Percentiles rank a stretch among this genome's conserved stretches.
Conservation (phyloP, 2,113 vertebrate genomes). For the Oostethus manadensis region DNA sequence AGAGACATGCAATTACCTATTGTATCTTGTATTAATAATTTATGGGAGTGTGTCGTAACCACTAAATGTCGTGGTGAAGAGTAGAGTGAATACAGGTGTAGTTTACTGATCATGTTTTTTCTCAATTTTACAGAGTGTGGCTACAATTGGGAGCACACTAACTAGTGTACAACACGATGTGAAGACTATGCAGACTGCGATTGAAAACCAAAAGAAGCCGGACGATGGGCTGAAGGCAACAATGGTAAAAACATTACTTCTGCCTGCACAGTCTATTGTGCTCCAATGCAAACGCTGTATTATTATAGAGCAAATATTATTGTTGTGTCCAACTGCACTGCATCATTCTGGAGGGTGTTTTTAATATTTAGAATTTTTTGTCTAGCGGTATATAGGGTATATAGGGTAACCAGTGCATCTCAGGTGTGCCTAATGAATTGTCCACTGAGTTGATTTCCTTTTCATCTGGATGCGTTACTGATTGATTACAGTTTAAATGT, state of each 20-base stretch:
- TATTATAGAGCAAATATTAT: too few species aligned
- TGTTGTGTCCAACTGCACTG: too few species aligned
- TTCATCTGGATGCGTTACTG: background rate
- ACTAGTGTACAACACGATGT: slow-evolving; percentile 92
- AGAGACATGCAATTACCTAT: too few species aligned
- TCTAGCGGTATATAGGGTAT: too few species aligned
- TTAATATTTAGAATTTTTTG: too few species aligned
- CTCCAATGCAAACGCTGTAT: too few species aligned
- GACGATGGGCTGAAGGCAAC: slow-evolving; percentile 71
- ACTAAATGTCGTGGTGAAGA: too few species aligned
- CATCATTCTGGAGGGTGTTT: too few species aligned
- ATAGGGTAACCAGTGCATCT: background rate
- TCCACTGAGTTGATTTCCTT: background rate
- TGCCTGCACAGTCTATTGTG: too few species aligned
- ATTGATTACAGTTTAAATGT: background rate
- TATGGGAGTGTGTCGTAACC: background rate
- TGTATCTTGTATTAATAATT: background rate
- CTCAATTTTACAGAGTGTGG: slow-evolving; percentile 80
- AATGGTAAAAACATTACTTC: slow-evolving; percentile 69
- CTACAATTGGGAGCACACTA: slow-evolving; percentile 89
- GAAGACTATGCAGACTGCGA: slow-evolving; percentile 79
- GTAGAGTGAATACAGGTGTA: background rate
- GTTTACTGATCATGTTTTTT: background rate
- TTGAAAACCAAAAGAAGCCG: slow-evolving; percentile 81
- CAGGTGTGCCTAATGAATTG: background rate